Evolutionary conservation across 2,888 invertebrate species (phyloP).

Genomic region (Troides aeacus): DNA sequence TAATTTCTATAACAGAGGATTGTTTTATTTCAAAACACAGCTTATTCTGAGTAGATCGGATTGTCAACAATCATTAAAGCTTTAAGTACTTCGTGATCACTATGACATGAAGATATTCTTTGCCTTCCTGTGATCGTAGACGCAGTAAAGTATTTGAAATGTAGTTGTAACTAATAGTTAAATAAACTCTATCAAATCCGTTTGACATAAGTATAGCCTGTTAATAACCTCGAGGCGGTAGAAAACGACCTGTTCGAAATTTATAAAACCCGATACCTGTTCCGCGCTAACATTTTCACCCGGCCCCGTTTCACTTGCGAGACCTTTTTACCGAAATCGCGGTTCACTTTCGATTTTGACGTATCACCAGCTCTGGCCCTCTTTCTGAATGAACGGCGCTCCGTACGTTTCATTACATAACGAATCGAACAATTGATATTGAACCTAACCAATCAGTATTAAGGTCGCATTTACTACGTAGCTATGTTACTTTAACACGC

Average conservation of each 20-base stretch:
- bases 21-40: no score
- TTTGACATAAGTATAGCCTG: background rate
- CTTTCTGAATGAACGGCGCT: constrained; percentile 25
- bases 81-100: no score
- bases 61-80: no score
- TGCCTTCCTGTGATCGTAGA: no score
- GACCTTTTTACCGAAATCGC: constrained; percentile 53
- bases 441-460: background rate
- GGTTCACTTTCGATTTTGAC: constrained; percentile 63
- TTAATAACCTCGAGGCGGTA: constrained; percentile 36
- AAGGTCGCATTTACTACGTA: background rate
- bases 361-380: constrained; percentile 20
- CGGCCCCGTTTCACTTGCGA: constrained; percentile 55
- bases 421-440: background rate
- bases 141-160: no score
- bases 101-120: no score
- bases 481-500: background rate
- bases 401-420: constrained; percentile 19
- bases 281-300: constrained; percentile 55
- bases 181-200: background rate
- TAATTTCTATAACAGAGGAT: no score
- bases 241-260: constrained; percentile 67
- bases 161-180: no score
- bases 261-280: constrained; percentile 63
- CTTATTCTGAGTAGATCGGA: no score